Percentiles rank a stretch among this genome's conserved stretches.
Evolutionary conservation across 2,888 invertebrate species (phyloP).

Genomic region (Polydrusus pterygomalis): DNA sequence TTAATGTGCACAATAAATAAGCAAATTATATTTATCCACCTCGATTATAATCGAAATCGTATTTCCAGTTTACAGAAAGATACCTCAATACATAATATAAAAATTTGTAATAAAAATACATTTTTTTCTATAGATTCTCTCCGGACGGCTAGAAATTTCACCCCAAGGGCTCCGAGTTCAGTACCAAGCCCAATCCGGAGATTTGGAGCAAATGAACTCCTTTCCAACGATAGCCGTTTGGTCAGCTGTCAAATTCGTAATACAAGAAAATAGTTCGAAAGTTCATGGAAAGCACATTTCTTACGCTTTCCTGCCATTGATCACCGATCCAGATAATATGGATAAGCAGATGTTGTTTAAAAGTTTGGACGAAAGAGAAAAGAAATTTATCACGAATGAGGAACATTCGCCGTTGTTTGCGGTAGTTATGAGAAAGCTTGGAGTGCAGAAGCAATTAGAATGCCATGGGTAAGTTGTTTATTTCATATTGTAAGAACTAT

Average conservation of each 20-base stretch:
- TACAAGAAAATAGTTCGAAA: slow-evolving; percentile 73
- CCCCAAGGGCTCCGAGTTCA: slow-evolving; percentile 83
- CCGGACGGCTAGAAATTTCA: slow-evolving; percentile 81
- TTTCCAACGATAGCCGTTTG: slow-evolving; percentile 95
- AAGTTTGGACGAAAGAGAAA: slow-evolving; percentile 74
- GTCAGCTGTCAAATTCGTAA: slow-evolving; percentile 92
- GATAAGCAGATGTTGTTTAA: slow-evolving; percentile 83
- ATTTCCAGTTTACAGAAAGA: too few relatives aligned
- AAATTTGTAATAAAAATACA: too few relatives aligned
- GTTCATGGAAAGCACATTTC: slow-evolving; percentile 52
- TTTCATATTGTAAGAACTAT: neutral
- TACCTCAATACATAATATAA: too few relatives aligned
- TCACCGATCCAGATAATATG: slow-evolving; percentile 86
- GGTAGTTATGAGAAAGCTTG: slow-evolving; percentile 89
- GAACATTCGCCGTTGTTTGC: slow-evolving; percentile 90
- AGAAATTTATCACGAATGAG: slow-evolving; percentile 73
- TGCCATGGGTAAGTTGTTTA: slow-evolving; percentile 80
- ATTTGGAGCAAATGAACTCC: slow-evolving; percentile 82
- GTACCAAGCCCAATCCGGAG: slow-evolving; percentile 78
- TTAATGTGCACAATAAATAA: too few relatives aligned
- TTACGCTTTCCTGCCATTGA: slow-evolving; percentile 89
- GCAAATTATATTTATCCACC: too few relatives aligned
- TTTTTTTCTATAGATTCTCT: slow-evolving; percentile 65
- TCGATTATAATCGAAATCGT: too few relatives aligned
- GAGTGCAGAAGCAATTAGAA: slow-evolving; percentile 86